Evolutionary conservation across 2,888 invertebrate species (phyloP).

Genomic region (Rhopalosiphum nymphaeae): DNA sequence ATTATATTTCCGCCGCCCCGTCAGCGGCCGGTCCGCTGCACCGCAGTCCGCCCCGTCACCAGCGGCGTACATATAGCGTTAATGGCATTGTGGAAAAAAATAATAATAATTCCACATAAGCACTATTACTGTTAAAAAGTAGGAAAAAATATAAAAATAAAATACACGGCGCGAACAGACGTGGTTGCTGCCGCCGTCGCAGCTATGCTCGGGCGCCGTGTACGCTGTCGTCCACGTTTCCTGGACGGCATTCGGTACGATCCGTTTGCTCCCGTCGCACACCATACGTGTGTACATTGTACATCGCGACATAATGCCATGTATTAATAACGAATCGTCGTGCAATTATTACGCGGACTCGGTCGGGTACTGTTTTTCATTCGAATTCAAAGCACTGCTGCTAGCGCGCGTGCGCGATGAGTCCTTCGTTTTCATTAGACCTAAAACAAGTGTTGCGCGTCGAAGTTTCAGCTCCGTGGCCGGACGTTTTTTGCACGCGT

Average conservation of each 20-base stretch:
- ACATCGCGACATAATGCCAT: too few species aligned
- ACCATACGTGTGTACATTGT: too few species aligned
- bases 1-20: slow-evolving; percentile 44
- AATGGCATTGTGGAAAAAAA: not conserved
- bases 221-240: too few species aligned
- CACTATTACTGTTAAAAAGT: not conserved
- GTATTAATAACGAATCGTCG: too few species aligned
- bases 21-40: not conserved
- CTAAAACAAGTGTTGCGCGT: slow-evolving; percentile 35
- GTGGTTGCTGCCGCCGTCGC: not conserved
- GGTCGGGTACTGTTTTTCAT: not conserved
- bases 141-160: not conserved
- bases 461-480: slow-evolving; percentile 12
- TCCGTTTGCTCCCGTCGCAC: too few species aligned
- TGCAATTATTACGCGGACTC: not conserved
- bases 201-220: not conserved
- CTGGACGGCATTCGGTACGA: too few species aligned
- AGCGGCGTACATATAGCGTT: not conserved
- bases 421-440: not conserved
- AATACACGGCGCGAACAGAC: not conserved
- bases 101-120: slow-evolving; percentile 1
- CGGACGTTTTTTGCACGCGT: not conserved
- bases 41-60: not conserved
- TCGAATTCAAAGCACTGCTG: not conserved
- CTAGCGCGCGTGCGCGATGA: not conserved